phyloP scores from a whole-genome alignment of 2,113 vertebrate genomes.

The Geothlypis trichas region DNA sequence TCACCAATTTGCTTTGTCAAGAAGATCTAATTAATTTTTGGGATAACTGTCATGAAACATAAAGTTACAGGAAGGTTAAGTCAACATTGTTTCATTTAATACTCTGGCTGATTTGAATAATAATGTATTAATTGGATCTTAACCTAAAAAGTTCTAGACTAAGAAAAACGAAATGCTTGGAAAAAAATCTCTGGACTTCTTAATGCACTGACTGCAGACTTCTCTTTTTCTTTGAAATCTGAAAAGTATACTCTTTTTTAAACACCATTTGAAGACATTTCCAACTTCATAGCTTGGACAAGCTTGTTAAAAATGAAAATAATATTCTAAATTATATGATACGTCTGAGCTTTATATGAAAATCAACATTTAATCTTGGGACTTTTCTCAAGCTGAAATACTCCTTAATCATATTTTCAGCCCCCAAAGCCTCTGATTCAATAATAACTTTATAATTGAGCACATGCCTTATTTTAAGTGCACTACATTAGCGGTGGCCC shows the following conservation, averaged over 20 bases:
- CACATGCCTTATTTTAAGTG: constrained; percentile 20
- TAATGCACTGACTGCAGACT: background rate
- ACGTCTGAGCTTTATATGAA: background rate
- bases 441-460: constrained; percentile 38
- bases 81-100: constrained; percentile 14
- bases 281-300: constrained; percentile 6
- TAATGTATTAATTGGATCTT: background rate
- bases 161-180: constrained; percentile 27
- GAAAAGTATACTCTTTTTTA: constrained; percentile 1
- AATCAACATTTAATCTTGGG: background rate
- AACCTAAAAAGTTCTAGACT: constrained; percentile 31
- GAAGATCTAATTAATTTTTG: constrained; percentile 5
- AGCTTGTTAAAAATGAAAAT: constrained; percentile 50
- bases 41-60: background rate
- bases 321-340: constrained; percentile 37
- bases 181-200: constrained; percentile 15
- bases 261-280: constrained; percentile 37
- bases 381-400: constrained; percentile 33
- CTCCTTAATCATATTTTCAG: constrained; percentile 33
- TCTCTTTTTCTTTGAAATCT: constrained; percentile 49
- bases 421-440: background rate
- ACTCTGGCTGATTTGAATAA: constrained; percentile 10
- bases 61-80: background rate
- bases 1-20: background rate
- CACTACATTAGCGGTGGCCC: background rate